Percentiles rank a stretch among this genome's conserved stretches.
phyloP scores from a whole-genome alignment of 2,113 vertebrate species.

The Lanius collurio region DNA sequence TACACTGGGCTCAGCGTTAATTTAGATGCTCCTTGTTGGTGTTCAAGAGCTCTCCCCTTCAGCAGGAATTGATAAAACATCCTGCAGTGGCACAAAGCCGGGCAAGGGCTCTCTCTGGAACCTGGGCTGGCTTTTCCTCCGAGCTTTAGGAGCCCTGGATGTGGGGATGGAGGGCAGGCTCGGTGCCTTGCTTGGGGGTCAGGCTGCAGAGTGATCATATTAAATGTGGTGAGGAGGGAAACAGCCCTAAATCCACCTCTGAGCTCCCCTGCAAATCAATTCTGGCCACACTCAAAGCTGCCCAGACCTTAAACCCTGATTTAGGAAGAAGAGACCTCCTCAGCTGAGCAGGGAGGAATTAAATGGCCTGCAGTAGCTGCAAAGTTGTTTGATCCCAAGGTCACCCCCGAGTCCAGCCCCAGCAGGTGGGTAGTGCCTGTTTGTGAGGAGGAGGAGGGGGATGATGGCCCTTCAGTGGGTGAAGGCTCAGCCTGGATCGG shows the following conservation, averaged over 20 bases:
- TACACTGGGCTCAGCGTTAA: background rate
- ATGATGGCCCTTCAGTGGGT: rapidly evolving
- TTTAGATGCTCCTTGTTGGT: background rate
- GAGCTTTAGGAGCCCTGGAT: background rate
- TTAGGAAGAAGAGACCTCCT: background rate
- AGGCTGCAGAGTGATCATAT: background rate
- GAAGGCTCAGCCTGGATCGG: background rate
- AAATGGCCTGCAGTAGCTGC: background rate
- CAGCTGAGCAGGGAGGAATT: background rate
- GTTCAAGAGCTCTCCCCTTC: background rate
- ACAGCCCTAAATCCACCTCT: background rate
- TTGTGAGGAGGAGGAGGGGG: background rate
- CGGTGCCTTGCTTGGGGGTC: background rate
- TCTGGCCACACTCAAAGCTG: background rate
- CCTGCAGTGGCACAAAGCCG: background rate
- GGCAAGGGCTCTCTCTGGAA: background rate
- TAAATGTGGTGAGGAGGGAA: background rate
- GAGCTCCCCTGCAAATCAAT: background rate
- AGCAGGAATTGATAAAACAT: background rate
- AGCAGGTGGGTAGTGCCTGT: background rate
- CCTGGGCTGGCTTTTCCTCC: background rate
- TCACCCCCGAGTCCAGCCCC: background rate
- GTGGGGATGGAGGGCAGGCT: background rate
- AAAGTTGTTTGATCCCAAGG: background rate
- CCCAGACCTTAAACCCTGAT: background rate